Evolutionary conservation across 2,113 vertebrate species (phyloP).

Genomic region (Onychostruthus taczanowskii): DNA sequence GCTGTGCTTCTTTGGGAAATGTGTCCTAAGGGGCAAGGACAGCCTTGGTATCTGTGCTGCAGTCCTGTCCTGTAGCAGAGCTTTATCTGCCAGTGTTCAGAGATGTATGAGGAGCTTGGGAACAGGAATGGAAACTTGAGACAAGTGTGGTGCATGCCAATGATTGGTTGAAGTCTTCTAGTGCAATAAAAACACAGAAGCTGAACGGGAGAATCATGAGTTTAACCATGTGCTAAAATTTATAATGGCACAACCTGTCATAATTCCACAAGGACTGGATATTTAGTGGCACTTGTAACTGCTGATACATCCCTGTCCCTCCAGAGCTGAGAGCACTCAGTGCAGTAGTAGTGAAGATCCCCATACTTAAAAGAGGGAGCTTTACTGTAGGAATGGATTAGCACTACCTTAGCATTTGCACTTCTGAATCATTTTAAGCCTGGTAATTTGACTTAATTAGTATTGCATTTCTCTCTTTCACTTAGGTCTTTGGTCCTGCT

Average conservation of each 20-base stretch:
- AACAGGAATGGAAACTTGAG: not conserved
- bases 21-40: not conserved
- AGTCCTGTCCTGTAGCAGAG: not conserved
- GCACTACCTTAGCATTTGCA: not conserved
- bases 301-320: not conserved
- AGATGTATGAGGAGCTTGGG: not conserved
- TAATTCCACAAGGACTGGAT: not conserved
- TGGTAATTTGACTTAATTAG: not conserved
- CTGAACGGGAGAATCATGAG: not conserved
- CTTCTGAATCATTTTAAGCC: not conserved
- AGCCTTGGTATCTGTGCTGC: not conserved
- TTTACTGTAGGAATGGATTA: not conserved
- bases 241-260: not conserved
- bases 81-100: not conserved
- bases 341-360: not conserved
- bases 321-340: not conserved
- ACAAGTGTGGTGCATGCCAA: accelerated
- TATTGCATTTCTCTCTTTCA: not conserved
- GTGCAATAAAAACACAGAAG: not conserved
- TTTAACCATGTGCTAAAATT: not conserved
- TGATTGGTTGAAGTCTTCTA: not conserved
- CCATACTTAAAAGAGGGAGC: not conserved
- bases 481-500: not conserved
- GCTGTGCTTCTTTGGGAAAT: not conserved
- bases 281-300: not conserved